Conservation (phyloP, 2,888 invertebrate species). For the Amiota minor region DNA sequence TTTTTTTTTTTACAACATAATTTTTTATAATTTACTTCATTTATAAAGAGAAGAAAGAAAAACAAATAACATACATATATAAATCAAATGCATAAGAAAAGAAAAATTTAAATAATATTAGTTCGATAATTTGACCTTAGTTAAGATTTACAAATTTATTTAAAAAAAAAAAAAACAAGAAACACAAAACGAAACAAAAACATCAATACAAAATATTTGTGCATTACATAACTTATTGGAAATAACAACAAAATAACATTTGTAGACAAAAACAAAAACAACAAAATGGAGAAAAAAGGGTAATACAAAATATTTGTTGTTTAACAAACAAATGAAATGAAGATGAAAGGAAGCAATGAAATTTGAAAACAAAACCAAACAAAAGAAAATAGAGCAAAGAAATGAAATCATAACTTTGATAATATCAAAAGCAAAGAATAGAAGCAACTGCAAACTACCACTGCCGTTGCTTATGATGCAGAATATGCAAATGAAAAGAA, state of each 20-base stretch:
- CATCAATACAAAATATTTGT: too few species aligned
- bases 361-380: not conserved
- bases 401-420: not conserved
- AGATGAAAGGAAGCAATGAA: not conserved
- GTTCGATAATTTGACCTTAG: conserved; percentile 27
- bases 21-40: conserved; percentile 38
- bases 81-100: conserved; percentile 7
- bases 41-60: conserved; percentile 28
- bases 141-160: not conserved
- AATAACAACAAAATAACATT: conserved; percentile 17
- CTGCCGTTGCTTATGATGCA: too few species aligned
- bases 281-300: too few species aligned
- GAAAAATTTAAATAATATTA: conserved; percentile 19
- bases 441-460: too few species aligned
- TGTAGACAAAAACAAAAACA: too few species aligned
- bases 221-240: too few species aligned
- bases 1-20: conserved; percentile 34
- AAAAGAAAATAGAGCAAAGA: not conserved
- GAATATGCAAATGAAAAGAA: too few species aligned
- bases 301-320: conserved; percentile 33
- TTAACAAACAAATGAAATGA: conserved; percentile 24
- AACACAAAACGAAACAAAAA: conserved; percentile 18
- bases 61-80: conserved; percentile 17
- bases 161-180: conserved; percentile 24
- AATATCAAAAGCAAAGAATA: too few species aligned